Conservation (phyloP, 2,797 vertebrate species). For the Muscicapa comitata region DNA sequence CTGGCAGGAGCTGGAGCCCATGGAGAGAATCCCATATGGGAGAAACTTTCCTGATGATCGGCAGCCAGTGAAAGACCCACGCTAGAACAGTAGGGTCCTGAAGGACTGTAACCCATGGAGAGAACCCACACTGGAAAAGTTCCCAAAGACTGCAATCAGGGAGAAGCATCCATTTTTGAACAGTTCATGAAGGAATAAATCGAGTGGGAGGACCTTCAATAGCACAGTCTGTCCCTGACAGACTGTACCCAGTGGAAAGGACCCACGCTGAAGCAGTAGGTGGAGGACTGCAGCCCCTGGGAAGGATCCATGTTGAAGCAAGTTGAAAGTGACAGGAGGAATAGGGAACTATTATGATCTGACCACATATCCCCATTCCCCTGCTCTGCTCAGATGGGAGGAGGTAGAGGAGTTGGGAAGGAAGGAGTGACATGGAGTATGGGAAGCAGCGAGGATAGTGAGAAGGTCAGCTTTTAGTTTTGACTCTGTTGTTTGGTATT, state of each 20-base stretch:
- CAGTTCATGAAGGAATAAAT: not conserved
- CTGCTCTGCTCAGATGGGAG: not conserved
- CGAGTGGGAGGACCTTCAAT: not conserved
- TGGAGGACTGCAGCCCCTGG: not conserved
- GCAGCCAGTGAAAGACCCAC: not conserved
- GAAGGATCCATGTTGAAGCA: not conserved
- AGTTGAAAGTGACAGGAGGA: not conserved
- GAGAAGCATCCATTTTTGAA: not conserved
- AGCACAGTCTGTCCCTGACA: not conserved
- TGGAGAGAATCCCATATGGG: not conserved
- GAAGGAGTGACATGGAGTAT: not conserved
- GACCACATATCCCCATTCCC: not conserved
- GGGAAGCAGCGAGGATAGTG: not conserved
- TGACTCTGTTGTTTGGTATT: not conserved
- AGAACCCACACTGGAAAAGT: not conserved
- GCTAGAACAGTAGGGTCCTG: not conserved
- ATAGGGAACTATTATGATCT: not conserved
- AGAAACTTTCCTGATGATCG: not conserved
- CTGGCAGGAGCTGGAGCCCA: not conserved
- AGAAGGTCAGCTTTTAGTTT: not conserved
- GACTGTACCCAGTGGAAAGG: not conserved
- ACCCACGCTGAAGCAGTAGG: not conserved
- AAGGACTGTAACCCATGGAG: not conserved
- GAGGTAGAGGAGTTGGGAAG: not conserved
- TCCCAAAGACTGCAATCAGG: not conserved